Base-by-base conservation (phyloP, 2,113 vertebrate genomes). In the Hippocampus comes region DNA sequence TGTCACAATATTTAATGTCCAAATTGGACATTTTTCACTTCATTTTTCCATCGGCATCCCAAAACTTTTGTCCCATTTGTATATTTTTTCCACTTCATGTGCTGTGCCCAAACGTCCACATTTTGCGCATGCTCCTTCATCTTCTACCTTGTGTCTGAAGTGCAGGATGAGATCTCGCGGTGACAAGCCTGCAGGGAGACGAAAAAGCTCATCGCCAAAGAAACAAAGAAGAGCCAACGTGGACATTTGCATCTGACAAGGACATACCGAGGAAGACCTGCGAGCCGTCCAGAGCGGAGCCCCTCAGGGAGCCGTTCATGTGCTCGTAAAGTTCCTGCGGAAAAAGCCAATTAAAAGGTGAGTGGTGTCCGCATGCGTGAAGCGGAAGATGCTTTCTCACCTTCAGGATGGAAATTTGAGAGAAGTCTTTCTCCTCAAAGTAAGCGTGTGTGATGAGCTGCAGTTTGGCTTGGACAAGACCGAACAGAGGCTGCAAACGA, bases 401-500 rank as follows among this genome's bases (percentile, higher is more conserved):
- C 95, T 99, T 95, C 67, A 99, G 90, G 84, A 99, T 99, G 17
- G 97, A 98, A 90, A 99, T 99, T 90, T 98, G 94, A 0, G 97
- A 99, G 84, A 99, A 99, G 90, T 99, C 97, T 79, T 99, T 99
- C 82, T 99, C 97, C 92, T 99, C 97, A 71, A 99, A 99, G 91
- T 99, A 99, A 0, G 97, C 97, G 21, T 99, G 97, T 1, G 97
- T 99, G 85, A 99, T 99, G 74, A 99, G 95, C 69, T 99, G 94
- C 60, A 99, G 93, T 77, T 99, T 99, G 0, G 97, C 97, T 86
- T 99, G 96, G 34, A 99, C 95, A 78, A 99, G 93, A 4, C 97
- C 97, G 80, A 95, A 98, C 20, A 99, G 91, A 67, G 97, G 97
- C 97, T 99, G 90, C 15, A 63, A 14, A 67, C 5, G 34, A 76